A percentile compares a stretch with the other conserved stretches of the same genome.
phyloP scores from a whole-genome alignment of 2,113 vertebrate species.

The Macroglossus sobrinus region DNA sequence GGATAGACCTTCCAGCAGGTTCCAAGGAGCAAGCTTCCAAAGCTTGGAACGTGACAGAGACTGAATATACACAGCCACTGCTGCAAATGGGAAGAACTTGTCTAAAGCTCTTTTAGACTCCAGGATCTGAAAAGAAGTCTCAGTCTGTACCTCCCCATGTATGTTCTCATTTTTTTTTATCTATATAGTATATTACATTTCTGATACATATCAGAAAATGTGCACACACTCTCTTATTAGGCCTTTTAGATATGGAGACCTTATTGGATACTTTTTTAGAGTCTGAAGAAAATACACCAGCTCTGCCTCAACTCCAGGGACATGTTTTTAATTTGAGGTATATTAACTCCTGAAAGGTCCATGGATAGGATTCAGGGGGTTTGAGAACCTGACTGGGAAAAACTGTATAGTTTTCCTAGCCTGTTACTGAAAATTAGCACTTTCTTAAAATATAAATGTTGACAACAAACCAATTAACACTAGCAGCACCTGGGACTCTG shows the following conservation, averaged over 20 bases:
- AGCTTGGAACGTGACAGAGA: neutral
- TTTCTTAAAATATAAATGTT: neutral
- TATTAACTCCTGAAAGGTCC: neutral
- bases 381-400: neutral
- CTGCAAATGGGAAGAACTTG: fast-evolving
- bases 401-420: neutral
- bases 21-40: neutral
- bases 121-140: neutral
- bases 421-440: neutral
- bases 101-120: neutral
- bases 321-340: neutral
- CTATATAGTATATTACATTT: neutral
- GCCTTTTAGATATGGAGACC: neutral
- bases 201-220: neutral
- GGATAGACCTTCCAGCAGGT: neutral
- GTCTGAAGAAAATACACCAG: neutral
- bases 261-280: neutral
- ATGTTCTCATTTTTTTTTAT: neutral
- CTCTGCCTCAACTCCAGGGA: neutral
- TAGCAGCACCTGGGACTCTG: neutral
- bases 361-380: neutral
- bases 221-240: neutral
- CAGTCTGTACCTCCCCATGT: neutral
- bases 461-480: neutral
- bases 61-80: neutral